phyloP scores from a whole-genome alignment of 30 jellyfish, hydroid and myxozoan genomes.

The Turritopsis rubra region DNA sequence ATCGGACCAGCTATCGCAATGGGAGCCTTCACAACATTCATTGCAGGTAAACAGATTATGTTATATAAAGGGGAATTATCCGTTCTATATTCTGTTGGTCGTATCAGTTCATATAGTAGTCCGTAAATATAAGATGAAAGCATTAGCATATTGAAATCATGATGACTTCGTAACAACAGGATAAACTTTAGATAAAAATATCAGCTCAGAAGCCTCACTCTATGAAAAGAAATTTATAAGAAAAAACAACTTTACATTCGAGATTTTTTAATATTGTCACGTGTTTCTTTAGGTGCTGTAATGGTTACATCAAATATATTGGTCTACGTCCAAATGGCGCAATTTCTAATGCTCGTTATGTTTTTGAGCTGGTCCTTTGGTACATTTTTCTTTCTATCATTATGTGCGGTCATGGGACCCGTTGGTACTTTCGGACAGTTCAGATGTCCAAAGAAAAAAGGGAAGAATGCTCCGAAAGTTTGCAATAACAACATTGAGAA shows the following conservation, averaged over 20 bases:
- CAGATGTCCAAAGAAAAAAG: background rate
- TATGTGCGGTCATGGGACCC: conserved; percentile 68
- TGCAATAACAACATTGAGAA: background rate
- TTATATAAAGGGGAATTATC: too few relatives aligned
- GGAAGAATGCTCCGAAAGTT: background rate
- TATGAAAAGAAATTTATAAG: background rate
- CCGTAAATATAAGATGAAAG: too few relatives aligned
- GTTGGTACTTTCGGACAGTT: conserved; percentile 53
- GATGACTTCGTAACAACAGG: too few relatives aligned
- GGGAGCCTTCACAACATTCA: conserved; percentile 89
- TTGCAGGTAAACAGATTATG: conserved; percentile 63
- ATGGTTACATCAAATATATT: conserved; percentile 68
- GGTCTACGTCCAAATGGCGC: conserved; percentile 78
- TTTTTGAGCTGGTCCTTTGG: conserved; percentile 75
- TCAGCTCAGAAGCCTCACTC: background rate
- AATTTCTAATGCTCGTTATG: conserved; percentile 81
- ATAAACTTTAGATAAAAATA: too few relatives aligned
- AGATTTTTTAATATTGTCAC: too few relatives aligned
- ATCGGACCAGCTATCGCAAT: conserved; percentile 84
- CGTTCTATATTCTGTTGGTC: too few relatives aligned
- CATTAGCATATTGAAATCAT: too few relatives aligned
- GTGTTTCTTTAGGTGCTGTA: conserved; percentile 54
- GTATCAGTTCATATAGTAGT: too few relatives aligned
- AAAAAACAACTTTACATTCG: background rate
- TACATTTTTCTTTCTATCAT: conserved; percentile 69